Evolutionary conservation across 30 jellyfish, hydroid and myxozoan species (phyloP), one percentile per base, ranked within the genome.

Genomic region (Cassiopea xamachana): DNA sequence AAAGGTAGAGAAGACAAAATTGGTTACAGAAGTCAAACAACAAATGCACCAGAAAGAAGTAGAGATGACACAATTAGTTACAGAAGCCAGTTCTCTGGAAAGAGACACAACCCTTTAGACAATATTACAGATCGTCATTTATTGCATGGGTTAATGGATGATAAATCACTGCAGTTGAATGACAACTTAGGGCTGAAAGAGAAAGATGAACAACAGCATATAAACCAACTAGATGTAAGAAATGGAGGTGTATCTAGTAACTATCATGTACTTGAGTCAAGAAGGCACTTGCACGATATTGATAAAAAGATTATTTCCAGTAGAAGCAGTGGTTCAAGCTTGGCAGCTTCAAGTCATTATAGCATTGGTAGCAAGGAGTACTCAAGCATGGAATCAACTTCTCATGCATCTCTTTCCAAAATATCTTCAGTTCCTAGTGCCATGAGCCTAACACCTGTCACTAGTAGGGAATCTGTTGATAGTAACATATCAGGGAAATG

Each of bases 401-500:
- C 74, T 14, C 60, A 49, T 13, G 2, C 12, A 8, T 48, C 85
- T 75, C 47, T 75, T 43, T 48, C 49, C 68, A 78, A 77, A 1
- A 48, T 60, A 1, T 7, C 48, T 3, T 47, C 89, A 64, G n/a
- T 75, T 14, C 39, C 84, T 7, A n/a, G 79, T 60, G 85, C 94
- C 18, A 43, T 77, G 45, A 77, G 93, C 17, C 47, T 75, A 77
- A 19, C 60, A 0, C 93, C 88, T 19, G 93, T 76, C 15, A 12
- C 48, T 49, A 77, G 84, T 73, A 86, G 58, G 64, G 79, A 61
- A 9, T 13, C 83, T 1, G 15, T 69, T 48, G 70, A 61, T 12
- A 62, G 93, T 58, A 79, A 76, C 4, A 39, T 46, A 18, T 18
- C 92, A 7, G 85, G 85, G n/a, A 91, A 79, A 74, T 92, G 94